Evolutionary conservation across 2,113 vertebrate species (phyloP).

Genomic region (Origma solitaria): DNA sequence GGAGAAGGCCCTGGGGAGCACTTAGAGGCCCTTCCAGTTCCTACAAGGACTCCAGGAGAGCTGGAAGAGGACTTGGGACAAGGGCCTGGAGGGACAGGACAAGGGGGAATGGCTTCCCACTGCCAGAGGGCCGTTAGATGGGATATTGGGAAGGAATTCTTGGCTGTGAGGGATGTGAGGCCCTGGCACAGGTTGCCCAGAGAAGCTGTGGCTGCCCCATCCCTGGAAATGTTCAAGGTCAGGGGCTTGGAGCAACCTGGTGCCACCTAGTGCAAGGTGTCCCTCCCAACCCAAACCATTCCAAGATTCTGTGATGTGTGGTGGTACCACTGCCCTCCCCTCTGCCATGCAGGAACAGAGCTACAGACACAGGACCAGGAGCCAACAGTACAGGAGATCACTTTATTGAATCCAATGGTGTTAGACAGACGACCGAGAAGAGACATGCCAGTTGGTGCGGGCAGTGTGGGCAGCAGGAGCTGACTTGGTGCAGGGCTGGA

Average conservation of each 20-base stretch:
- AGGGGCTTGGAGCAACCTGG: not conserved
- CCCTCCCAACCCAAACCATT: not conserved
- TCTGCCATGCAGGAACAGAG: not conserved
- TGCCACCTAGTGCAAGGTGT: not conserved
- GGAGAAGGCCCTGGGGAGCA: not conserved
- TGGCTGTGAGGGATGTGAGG: not conserved
- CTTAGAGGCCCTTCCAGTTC: not conserved
- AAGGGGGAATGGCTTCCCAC: not conserved
- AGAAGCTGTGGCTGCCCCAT: not conserved
- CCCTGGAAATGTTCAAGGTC: not conserved
- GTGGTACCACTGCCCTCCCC: not conserved
- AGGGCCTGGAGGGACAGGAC: not conserved
- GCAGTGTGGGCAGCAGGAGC: constrained; percentile 61
- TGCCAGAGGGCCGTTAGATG: not conserved
- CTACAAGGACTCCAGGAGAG: not conserved
- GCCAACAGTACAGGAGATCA: constrained; percentile 67
- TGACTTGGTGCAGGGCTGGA: constrained; percentile 57
- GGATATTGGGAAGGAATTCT: not conserved
- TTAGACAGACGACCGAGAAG: constrained; percentile 69
- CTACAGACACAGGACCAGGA: constrained; percentile 26
- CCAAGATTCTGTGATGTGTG: accelerated
- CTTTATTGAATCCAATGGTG: constrained; percentile 78
- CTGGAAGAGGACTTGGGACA: not conserved
- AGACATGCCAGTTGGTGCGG: constrained; percentile 67
- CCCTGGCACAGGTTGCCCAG: not conserved